Evolutionary conservation across 2,113 vertebrate genomes (phyloP), one percentile per base, ranked within the genome.

Genomic region (Stegostoma tigrinum): DNA sequence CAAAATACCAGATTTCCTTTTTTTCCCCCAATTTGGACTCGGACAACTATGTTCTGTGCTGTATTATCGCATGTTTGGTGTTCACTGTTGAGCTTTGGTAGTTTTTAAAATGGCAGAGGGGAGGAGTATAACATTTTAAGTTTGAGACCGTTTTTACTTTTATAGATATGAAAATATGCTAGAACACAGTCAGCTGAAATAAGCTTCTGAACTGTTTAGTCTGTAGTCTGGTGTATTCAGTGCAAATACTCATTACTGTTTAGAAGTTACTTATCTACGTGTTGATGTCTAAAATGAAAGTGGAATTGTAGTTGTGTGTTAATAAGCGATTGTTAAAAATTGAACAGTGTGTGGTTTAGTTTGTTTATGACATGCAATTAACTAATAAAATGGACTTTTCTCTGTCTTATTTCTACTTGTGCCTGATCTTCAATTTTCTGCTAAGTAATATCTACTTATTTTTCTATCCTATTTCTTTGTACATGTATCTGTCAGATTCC

Each of bases 401-500:
- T 94, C 10, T 94, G 66, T 45, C 3, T 67, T 94, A 48, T 94
- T 94, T 94, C n/a, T 94, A 55, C 12, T 94, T 94, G 66, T 89
- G 86, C 67, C 45, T 8, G 27, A 67, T 30, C 67, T 94, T 94
- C 93, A 70, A 45, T 48, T 24, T 38, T 27, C 68, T 70, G 68
- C 94, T 72, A 24, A 30, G 67, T 95, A 95, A 95, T 10, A 5
- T 55, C 95, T 95, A 78, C 78, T 70, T 86, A 89, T 96, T 96
- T 97, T 8, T 96, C 96, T 96, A 96, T 96, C 96, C 96, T 97
- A 96, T 96, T 96, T 95, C 95, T 96, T 97, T 96, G 96, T 75
- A 61, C 38, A 42, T 45, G 66, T 66, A 96, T 96, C 97, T 98
- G 97, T 98, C 97, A 98, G 98, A 98, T 97, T 98, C 98, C 97